Evolutionary conservation across 2,888 invertebrate species (phyloP), one percentile per base, ranked within the genome.

Genomic region (Dryadula phaetusa): DNA sequence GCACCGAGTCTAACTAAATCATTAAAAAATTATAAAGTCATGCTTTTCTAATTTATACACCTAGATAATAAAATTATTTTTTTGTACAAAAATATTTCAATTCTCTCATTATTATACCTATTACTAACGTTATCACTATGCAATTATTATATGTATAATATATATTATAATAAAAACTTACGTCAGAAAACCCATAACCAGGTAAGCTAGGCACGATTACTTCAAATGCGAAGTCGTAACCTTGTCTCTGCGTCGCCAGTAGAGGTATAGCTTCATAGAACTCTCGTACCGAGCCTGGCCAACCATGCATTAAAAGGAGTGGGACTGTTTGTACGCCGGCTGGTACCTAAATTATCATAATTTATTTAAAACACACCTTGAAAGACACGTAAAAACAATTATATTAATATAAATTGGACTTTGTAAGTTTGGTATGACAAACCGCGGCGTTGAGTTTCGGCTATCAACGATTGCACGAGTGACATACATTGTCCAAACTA

Each of bases 271-370:
- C 85, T 64, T 95, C 95, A 77, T 96, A 96, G 85, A 97, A 98
- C 87, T 98, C 98, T n/a, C 95, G 91, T 2, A 97, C 93, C 0
- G 96, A 97, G 0, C 98, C 97, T 0, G 98, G 98, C 98, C 98
- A 98, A 44, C 98, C 98, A 81, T 98, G 98, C 16, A 96, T 85
- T 56, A 98, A 75, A 3, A 97, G 84, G 0, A 97, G 77, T 0
- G 97, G 96, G 0, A 95, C 74, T 0, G 94, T 93, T 75, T 83
- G 72, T 3, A 85, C 69, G 76, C 80, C 74, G 81, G 87, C 73
- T 8, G 84, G 78, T 0, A 86, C 93, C 70, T 94, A 88, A 22
- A 20, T 14, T 25, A 28, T 1, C 0, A 16, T 28, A 4, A 8
- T 16, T 25, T 12, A 25, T 16, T 16, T 8, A 28, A 28, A 8